Percentiles rank a stretch among this genome's conserved stretches.
Conservation (phyloP, 2,888 invertebrate species). For the Acleris holmiana region DNA sequence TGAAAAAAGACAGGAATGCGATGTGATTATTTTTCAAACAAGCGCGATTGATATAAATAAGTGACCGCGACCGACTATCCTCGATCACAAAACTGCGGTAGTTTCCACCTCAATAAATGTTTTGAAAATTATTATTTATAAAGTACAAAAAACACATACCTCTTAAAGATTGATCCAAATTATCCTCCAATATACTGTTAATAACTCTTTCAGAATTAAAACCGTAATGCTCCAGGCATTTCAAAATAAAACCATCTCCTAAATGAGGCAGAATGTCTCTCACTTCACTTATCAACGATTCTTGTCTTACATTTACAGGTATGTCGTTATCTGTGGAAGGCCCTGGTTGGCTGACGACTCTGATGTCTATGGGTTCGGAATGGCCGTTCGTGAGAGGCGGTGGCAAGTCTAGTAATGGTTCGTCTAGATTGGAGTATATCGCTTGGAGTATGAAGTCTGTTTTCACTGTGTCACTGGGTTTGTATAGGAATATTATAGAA, state of each 20-base stretch:
- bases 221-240: slow-evolving; percentile 90
- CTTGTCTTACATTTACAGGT: slow-evolving; percentile 71
- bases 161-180: slow-evolving; percentile 67
- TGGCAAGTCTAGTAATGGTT: slow-evolving; percentile 56
- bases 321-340: slow-evolving; percentile 63
- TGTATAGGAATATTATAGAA: slow-evolving; percentile 18
- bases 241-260: slow-evolving; percentile 90
- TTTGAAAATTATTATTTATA: background rate
- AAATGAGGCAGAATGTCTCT: slow-evolving; percentile 92
- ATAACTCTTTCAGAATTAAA: slow-evolving; percentile 91
- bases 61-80: too few relatives aligned
- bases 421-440: slow-evolving; percentile 75
- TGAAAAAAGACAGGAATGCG: slow-evolving; percentile 40
- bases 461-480: slow-evolving; percentile 80
- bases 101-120: too few relatives aligned
- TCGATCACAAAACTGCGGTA: too few relatives aligned
- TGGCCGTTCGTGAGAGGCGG: slow-evolving; percentile 57
- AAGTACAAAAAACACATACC: slow-evolving; percentile 49
- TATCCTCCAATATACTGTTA: slow-evolving; percentile 92
- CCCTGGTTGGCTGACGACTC: slow-evolving; percentile 43
- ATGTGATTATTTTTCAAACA: too few relatives aligned
- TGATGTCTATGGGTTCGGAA: slow-evolving; percentile 48
- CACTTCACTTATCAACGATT: slow-evolving; percentile 86
- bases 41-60: too few relatives aligned
- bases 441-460: slow-evolving; percentile 82